phyloP scores from a whole-genome alignment of 2,113 vertebrate genomes.

The Clarias macrocephalus region DNA sequence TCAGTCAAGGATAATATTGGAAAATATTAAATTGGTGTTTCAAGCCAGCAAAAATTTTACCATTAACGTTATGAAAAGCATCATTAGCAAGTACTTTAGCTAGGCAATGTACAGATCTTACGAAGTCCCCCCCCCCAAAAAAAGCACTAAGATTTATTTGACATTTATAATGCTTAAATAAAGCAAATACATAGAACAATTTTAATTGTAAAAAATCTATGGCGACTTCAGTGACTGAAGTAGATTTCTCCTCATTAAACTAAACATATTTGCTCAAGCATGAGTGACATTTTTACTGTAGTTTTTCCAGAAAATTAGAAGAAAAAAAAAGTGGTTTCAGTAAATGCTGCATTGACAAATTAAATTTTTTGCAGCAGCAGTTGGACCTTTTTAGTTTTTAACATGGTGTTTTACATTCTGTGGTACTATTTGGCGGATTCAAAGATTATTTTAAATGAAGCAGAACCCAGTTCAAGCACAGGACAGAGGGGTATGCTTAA shows the following conservation, averaged over 20 bases:
- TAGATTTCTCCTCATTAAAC: neutral
- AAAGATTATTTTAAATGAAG: neutral
- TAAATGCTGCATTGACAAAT: neutral
- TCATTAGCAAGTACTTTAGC: neutral
- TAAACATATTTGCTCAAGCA: neutral
- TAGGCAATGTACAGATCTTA: neutral
- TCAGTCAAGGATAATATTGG: neutral
- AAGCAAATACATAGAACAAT: neutral
- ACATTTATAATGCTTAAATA: neutral
- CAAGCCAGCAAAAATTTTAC: neutral
- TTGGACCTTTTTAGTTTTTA: neutral
- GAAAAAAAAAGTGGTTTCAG: neutral
- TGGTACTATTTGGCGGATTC: neutral
- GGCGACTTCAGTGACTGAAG: neutral
- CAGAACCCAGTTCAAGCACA: neutral
- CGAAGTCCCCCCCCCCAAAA: neutral
- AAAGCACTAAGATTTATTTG: neutral
- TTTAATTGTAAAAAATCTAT: neutral
- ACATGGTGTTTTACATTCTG: neutral
- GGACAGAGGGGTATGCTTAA: neutral
- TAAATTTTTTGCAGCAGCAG: neutral
- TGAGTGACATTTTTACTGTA: neutral
- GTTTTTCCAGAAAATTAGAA: neutral
- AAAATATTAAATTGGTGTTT: neutral
- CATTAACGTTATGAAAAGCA: neutral